Base-by-base conservation (phyloP, 2,797 vertebrate genomes). In the Coracias cyanogaster region DNA sequence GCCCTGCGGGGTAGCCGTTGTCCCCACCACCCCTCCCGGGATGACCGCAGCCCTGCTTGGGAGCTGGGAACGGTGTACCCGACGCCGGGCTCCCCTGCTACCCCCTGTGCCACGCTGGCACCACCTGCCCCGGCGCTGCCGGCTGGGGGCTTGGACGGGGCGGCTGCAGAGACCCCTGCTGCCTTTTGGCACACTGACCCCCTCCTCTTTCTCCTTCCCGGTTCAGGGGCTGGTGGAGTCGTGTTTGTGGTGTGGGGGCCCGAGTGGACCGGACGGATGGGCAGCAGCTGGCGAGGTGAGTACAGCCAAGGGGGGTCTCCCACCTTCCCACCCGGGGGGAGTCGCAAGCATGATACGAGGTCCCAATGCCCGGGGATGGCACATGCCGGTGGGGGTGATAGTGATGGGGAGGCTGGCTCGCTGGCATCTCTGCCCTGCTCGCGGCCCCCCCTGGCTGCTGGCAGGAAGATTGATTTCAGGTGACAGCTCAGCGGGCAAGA, bases 381-480 rank as follows among this genome's bases (percentile, higher is more conserved):
- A 74, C 33, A 16, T 89, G 89, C 49, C 5, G 1, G 55, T 65
- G 69, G 55, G 71, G 83, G n/a, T 28, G 52, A 62, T 3, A 6
- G 28, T 28, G 28, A 20, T 10, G 3, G 48, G 18, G 49, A 39
- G 18, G 24, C 45, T 57, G 69, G 69, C 49, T 96, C 2, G 4
- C 29, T 0, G 5, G 72, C 67, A 26, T 80, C 62, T 64, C 76
- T 92, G 3, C n/a, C 7, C 43, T 70, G 60, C 64, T 86, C 1
- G 4, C 33, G 43, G 67, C 35, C 49, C 35, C 35, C 28, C 55
- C 39, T 0, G 2, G 65, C 78, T 12, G 0, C 90, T 89, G 90
- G 92, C 90, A 78, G 81, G 87, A 65, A 2, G 94, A 93, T 94
- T 95, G 90, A 95, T 95, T 95, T 94, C 94, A 94, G 95, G 94